Conservation (phyloP, 2,888 invertebrate genomes). For the Leucophenga montana region DNA sequence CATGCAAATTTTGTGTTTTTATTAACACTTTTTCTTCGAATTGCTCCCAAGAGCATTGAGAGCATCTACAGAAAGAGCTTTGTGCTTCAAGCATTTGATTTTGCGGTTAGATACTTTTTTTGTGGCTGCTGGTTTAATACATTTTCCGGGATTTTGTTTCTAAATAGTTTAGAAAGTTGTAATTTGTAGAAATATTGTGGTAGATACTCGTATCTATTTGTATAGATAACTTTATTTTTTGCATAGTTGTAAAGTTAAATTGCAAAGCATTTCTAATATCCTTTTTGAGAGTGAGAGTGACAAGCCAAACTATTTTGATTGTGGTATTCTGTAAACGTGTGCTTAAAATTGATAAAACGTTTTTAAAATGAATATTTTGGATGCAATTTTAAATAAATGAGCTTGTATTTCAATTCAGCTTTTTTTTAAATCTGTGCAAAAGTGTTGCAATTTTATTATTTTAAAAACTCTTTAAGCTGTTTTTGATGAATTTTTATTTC, state of each 20-base stretch:
- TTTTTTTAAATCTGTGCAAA: too few species aligned
- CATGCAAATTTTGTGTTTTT: slow-evolving; percentile 41
- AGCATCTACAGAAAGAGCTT: neutral
- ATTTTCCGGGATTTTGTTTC: slow-evolving; percentile 44
- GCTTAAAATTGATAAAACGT: too few species aligned
- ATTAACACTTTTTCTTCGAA: slow-evolving; percentile 46
- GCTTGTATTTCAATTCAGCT: too few species aligned
- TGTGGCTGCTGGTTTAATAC: slow-evolving; percentile 20
- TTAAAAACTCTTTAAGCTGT: too few species aligned
- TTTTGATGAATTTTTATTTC: too few species aligned
- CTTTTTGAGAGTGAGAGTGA: too few species aligned
- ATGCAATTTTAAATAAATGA: too few species aligned
- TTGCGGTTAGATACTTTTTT: neutral
- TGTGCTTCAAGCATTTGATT: neutral
- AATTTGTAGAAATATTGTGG: slow-evolving; percentile 43
- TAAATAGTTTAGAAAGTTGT: slow-evolving; percentile 54
- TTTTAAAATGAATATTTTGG: too few species aligned
- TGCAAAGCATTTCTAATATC: neutral
- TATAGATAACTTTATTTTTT: slow-evolving; percentile 31
- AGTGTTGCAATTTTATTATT: too few species aligned
- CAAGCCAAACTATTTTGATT: too few species aligned
- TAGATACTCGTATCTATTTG: neutral
- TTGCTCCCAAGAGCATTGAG: slow-evolving; percentile 29
- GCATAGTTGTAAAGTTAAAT: slow-evolving; percentile 50
- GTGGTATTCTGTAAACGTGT: too few species aligned